Evolutionary conservation across 30 jellyfish, hydroid and myxozoan species (phyloP), one percentile per base, ranked within the genome.

Genomic region (Sanderia malayensis): DNA sequence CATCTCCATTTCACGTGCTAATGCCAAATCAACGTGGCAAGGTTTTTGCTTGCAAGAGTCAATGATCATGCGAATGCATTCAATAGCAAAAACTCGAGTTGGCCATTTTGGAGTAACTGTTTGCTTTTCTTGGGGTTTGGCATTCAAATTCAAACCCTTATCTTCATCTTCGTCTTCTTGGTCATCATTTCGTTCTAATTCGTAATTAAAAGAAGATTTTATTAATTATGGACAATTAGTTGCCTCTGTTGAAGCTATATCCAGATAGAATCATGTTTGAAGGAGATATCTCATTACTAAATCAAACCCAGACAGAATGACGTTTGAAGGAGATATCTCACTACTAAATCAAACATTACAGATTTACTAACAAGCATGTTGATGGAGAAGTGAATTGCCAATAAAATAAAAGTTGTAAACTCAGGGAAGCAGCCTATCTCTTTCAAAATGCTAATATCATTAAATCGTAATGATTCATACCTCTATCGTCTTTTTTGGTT

Each of bases 71-170:
- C 96, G 93, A 2, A 82, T 85, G 61, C 98, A 92, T 69, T 92
- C 95, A 96, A 92, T 92, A 0, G 98, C 98, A 47, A 92, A 92
- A 13, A 92, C 98, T 20, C 98, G 81, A 20, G 98, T 84, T 19
- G 96, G 82, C 98, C 98, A 92, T 60, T 92, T 92, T 17, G 98
- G 98, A 6, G 98, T 80, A 32, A 84, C 88, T 13, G 87, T 72
- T 32, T 84, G 94, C 23, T 67, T 77, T 0, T 84, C 94, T 30
- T 70, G 84, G 17, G 86, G 86, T 60, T 85, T 92, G 17, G 70
- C 82, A 52, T 73, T 64, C 63, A 92, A 75, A 20, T 75, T 95
- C 49, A 92, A 62, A 22, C 84, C 89, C 9, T 90, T 86, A 0
- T 81, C 98, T 69, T 92, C 98, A n/a, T 84, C 95, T 31, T 83